These are phyloP conservation scores for Cosmia trapezina DNA, from an alignment of 2,888 invertebrate species.

Conservation along the genomic window DNA sequence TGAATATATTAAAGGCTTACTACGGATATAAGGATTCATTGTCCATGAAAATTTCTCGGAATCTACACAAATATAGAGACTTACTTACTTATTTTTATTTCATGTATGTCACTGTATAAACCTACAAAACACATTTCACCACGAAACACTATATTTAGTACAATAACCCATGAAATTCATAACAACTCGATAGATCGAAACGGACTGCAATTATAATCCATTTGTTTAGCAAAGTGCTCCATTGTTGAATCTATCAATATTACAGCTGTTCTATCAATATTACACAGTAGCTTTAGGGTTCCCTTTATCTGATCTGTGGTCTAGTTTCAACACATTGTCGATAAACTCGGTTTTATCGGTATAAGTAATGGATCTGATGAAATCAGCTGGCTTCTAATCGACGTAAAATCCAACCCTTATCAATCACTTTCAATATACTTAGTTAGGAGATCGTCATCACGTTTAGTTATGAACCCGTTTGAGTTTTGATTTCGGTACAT, in stretches of 20 bases:
- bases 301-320: slow-evolving; percentile 25
- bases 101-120: not conserved
- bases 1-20: slow-evolving; percentile 4
- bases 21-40: not conserved
- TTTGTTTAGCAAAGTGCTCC: slow-evolving; percentile 49
- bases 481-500: not conserved
- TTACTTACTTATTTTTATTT: too few relatives aligned
- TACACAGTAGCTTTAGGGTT: slow-evolving; percentile 19
- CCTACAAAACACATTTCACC: not conserved
- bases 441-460: slow-evolving; percentile 18
- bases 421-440: slow-evolving; percentile 51
- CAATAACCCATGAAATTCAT: slow-evolving; percentile 23
- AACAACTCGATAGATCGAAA: slow-evolving; percentile 10
- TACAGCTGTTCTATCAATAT: slow-evolving; percentile 16
- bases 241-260: slow-evolving; percentile 49
- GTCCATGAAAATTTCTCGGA: not conserved
- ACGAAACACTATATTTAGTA: slow-evolving; percentile 25
- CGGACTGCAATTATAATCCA: slow-evolving; percentile 36
- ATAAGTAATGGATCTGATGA: slow-evolving; percentile 40
- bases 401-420: slow-evolving; percentile 45
- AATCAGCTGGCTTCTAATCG: slow-evolving; percentile 39
- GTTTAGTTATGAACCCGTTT: not conserved
- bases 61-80: not conserved
- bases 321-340: slow-evolving; percentile 29
- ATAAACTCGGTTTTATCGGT: slow-evolving; percentile 27